Base-by-base conservation (phyloP, 2,797 vertebrate genomes). In the Miichthys miiuy region DNA sequence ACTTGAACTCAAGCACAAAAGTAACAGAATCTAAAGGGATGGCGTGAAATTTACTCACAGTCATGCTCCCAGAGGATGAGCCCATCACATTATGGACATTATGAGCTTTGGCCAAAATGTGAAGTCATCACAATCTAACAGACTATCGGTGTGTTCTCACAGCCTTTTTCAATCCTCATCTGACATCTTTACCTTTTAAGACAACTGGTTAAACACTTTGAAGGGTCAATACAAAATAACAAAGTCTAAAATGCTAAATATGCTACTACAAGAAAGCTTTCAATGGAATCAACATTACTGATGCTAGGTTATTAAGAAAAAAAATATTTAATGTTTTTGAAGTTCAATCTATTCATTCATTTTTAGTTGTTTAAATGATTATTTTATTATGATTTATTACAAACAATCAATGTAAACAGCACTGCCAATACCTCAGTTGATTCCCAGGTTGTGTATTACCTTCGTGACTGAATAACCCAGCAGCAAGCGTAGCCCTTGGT, bases 401-500 rank as follows among this genome's bases (percentile, higher is more conserved):
- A 52, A 77, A 72, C 34, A 56, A 38, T 60, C 42, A 74, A 47
- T 38, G 34, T 34, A 9, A 69, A 72, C 34, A 34, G 58, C 52
- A 61, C 44, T 51, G 18, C 55, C 46, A 58, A 20, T 42, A 23
- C 54, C 30, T 56, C 30, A 18, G 64, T 77, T 77, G 23, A 81
- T 67, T 69, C 64, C 61, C 75, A 77, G 77, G 72, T 76, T 46
- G 64, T 82, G 72, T 69, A 1, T 85, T 77, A 81, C 79, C 67
- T 82, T 77, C 8, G 65, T 79, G 75, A 85, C 67, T 64, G 69
- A 75, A 61, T 62, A 72, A 84, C 79, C 75, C 72, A 72, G 89
- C 86, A 70, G 83, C 21, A 58, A 78, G 74, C 68, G 17, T 47
- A 76, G 88, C 81, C 81, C 85, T 86, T 80, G 73, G 85, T 89